Conservation (phyloP, 2,888 invertebrate species). For the Drosophila greeni region DNA sequence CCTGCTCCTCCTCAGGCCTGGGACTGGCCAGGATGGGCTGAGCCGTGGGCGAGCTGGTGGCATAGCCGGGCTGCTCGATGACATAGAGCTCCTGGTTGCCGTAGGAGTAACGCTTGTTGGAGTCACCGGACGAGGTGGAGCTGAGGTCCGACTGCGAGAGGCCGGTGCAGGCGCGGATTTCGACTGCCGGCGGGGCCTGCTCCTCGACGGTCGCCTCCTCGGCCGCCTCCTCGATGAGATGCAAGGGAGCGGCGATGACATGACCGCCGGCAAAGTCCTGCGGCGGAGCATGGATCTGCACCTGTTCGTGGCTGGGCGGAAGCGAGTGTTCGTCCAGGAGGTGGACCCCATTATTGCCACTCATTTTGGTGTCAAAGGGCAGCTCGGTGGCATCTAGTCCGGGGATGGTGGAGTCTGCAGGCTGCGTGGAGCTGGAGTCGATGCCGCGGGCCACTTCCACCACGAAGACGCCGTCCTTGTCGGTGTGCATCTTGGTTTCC, state of each 20-base stretch:
- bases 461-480: conserved; percentile 86
- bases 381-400: conserved; percentile 66
- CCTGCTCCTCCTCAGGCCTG: conserved; percentile 34
- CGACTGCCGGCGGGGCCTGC: neutral
- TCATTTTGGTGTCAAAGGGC: conserved; percentile 72
- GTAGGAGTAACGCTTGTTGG: conserved; percentile 87
- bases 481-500: conserved; percentile 86
- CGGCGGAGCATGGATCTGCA: conserved; percentile 78
- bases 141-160: conserved; percentile 90
- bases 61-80: conserved; percentile 85
- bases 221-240: conserved; percentile 76
- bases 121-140: conserved; percentile 84
- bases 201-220: conserved; percentile 69
- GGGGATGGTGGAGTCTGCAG: conserved; percentile 58
- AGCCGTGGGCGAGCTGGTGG: conserved; percentile 67
- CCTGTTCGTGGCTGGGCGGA: conserved; percentile 75
- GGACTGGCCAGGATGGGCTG: conserved; percentile 34
- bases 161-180: conserved; percentile 82
- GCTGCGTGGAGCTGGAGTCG: conserved; percentile 75
- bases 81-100: conserved; percentile 89
- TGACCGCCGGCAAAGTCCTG: conserved; percentile 54
- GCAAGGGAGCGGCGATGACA: conserved; percentile 63
- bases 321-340: conserved; percentile 68
- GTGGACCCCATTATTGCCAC: conserved; percentile 53
- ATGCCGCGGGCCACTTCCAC: conserved; percentile 83